A percentile compares a stretch with the other conserved stretches of the same genome.
Conservation (phyloP, 92 coral and sea anemone genomes). For the Palythoa grandis region DNA sequence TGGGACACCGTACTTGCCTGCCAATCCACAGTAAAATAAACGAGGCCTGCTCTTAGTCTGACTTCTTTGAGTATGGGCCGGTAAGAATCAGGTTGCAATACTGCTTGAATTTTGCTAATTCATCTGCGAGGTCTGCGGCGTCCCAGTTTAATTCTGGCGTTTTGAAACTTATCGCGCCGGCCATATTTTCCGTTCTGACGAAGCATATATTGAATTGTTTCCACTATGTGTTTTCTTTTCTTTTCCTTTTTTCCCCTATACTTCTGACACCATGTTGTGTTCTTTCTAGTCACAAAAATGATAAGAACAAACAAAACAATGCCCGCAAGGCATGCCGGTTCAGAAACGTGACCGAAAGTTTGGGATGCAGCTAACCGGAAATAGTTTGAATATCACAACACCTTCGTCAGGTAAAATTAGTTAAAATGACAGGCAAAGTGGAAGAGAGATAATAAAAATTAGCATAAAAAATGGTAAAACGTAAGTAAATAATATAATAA, state of each 20-base stretch:
- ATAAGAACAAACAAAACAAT: background rate
- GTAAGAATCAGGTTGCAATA: background rate
- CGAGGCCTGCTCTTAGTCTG: slow-evolving; percentile 6
- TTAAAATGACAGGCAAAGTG: too few relatives aligned
- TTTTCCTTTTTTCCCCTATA: background rate
- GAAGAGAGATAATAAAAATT: too few relatives aligned
- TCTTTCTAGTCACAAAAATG: background rate
- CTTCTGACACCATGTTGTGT: background rate
- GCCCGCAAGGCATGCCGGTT: background rate
- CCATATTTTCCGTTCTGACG: background rate
- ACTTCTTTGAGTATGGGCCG: background rate
- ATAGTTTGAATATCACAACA: too few relatives aligned
- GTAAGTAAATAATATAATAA: too few relatives aligned
- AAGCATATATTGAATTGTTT: background rate
- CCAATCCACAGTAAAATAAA: background rate
- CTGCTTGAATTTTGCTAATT: background rate
- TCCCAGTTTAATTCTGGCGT: background rate
- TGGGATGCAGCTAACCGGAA: too few relatives aligned
- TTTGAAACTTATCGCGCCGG: background rate
- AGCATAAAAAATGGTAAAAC: too few relatives aligned
- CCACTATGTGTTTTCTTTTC: background rate
- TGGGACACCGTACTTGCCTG: too few relatives aligned
- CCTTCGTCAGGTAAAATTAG: too few relatives aligned
- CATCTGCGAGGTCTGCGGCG: background rate
- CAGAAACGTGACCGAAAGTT: background rate